phyloP scores from a whole-genome alignment of 2,113 vertebrate species.

The Gambusia holbrooki region DNA sequence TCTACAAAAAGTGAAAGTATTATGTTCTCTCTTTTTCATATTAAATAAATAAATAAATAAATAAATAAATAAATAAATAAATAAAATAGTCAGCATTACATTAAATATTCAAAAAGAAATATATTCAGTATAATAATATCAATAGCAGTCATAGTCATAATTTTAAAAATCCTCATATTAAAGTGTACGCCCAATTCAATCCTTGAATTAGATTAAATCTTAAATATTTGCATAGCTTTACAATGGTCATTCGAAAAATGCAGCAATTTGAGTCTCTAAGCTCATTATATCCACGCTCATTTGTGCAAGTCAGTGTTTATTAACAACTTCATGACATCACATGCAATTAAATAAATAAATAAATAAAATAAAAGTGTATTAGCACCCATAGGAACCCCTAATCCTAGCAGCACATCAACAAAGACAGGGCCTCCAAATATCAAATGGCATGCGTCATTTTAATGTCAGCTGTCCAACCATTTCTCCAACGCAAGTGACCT shows the following conservation, averaged over 20 bases:
- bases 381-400: not conserved
- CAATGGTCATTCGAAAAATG: no score
- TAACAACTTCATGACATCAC: conserved; percentile 6
- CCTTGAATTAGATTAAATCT: no score
- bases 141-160: not conserved
- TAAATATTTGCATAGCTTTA: no score
- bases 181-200: no score
- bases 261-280: not conserved
- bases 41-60: not conserved
- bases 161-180: no score
- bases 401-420: conserved; percentile 29
- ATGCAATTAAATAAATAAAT: not conserved
- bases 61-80: not conserved
- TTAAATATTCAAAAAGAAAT: not conserved
- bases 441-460: conserved; percentile 14
- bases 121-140: not conserved
- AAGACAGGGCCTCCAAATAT: not conserved
- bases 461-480: conserved; percentile 25
- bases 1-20: not conserved
- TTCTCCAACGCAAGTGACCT: conserved; percentile 19
- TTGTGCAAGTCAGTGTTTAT: conserved; percentile 12
- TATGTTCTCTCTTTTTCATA: not conserved
- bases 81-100: not conserved
- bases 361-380: not conserved
- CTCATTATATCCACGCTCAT: not conserved